Percentiles rank a stretch among this genome's conserved stretches.
Evolutionary conservation across 2,888 invertebrate species (phyloP).

Genomic region (Melanophora roralis): DNA sequence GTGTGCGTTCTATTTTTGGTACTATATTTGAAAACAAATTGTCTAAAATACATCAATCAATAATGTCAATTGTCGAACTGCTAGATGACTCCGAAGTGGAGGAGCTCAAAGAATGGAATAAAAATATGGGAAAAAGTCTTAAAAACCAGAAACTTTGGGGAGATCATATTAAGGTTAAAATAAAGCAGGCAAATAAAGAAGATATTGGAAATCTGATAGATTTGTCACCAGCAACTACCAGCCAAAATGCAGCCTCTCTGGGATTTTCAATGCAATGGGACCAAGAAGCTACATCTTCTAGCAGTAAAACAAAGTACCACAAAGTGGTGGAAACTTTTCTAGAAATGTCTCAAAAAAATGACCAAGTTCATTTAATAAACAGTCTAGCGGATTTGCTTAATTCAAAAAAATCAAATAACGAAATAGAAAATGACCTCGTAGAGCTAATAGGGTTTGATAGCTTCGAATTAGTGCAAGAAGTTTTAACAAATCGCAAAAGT

Average conservation of each 20-base stretch:
- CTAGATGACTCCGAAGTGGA: conserved; percentile 78
- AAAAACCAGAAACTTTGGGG: conserved; percentile 68
- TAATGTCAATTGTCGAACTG: conserved; percentile 77
- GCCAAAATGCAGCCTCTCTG: conserved; percentile 62
- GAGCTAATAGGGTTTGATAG: conserved; percentile 91
- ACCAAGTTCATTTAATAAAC: conserved; percentile 63
- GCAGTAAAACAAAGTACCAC: conserved; percentile 49
- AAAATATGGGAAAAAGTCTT: conserved; percentile 62
- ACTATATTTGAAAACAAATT: conserved; percentile 78
- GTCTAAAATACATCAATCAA: conserved; percentile 81
- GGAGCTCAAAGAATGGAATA: conserved; percentile 78
- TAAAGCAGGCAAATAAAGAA: conserved; percentile 53
- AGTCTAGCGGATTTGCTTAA: conserved; percentile 79
- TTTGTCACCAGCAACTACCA: conserved; percentile 67
- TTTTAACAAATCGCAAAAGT: conserved; percentile 82
- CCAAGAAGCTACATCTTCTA: conserved; percentile 1
- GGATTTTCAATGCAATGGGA: conserved; percentile 70
- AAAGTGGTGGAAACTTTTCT: conserved; percentile 67
- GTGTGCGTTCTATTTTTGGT: conserved; percentile 81
- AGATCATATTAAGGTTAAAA: conserved; percentile 65
- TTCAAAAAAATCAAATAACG: conserved; percentile 81
- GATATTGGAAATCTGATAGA: conserved; percentile 65
- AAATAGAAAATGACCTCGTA: conserved; percentile 89
- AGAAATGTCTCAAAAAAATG: conserved; percentile 64
- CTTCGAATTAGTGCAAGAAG: conserved; percentile 84